These are phyloP conservation scores for Darevskia nairensis DNA, from an alignment of 2,797 vertebrate genomes.

Conservation along the genomic window DNA sequence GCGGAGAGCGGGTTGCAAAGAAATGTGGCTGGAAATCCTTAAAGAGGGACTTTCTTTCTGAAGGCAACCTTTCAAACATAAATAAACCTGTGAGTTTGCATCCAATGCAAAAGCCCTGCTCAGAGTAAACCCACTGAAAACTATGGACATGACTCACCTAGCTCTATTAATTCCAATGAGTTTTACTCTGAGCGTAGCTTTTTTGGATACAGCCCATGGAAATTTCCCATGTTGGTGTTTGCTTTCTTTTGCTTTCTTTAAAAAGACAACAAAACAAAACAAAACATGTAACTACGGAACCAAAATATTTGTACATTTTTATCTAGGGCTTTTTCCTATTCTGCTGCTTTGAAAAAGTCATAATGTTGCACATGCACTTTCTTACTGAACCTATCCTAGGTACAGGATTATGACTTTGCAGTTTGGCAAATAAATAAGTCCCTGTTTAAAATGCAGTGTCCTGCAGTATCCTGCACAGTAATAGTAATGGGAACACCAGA, in stretches of 20 bases:
- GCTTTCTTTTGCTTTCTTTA: conserved; percentile 18
- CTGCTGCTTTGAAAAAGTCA: conserved; percentile 59
- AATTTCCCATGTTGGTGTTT: conserved; percentile 18
- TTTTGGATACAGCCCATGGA: background rate
- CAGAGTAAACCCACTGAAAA: too few relatives aligned
- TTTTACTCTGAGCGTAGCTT: too few relatives aligned
- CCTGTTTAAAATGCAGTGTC: conserved; percentile 64
- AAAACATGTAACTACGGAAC: conserved; percentile 21
- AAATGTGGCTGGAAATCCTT: conserved; percentile 74
- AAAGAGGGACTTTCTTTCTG: conserved; percentile 72
- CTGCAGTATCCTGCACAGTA: conserved; percentile 71
- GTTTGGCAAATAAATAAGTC: conserved; percentile 51
- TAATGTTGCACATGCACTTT: conserved; percentile 48
- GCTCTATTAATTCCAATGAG: too few relatives aligned
- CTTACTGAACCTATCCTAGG: conserved; percentile 40
- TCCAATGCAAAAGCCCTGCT: too few relatives aligned
- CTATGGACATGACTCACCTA: too few relatives aligned
- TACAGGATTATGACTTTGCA: conserved; percentile 64
- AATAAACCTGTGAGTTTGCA: background rate
- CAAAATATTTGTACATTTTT: conserved; percentile 53
- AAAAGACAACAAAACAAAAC: too few relatives aligned
- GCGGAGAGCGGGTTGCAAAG: conserved; percentile 54
- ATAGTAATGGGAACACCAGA: conserved; percentile 66
- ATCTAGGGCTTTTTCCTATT: conserved; percentile 58
- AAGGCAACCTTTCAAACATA: conserved; percentile 64